phyloP scores from a whole-genome alignment of 1,140 invertebrate genomes.

The Cydia fagiglandana region DNA sequence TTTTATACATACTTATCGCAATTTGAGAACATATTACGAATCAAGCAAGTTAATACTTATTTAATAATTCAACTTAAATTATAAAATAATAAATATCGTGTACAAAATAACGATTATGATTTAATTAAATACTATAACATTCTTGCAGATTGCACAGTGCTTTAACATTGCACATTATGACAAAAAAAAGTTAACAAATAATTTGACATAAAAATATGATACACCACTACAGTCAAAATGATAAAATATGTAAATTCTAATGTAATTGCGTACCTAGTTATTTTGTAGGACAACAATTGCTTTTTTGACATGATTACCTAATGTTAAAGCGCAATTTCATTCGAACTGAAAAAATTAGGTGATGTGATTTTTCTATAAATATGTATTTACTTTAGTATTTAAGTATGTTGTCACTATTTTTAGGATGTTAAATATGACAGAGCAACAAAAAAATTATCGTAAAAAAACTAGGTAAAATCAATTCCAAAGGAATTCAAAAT shows the following conservation, averaged over 20 bases:
- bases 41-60: no score
- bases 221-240: not conserved
- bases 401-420: not conserved
- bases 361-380: not conserved
- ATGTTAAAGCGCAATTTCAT: slow-evolving; percentile 1
- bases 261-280: not conserved
- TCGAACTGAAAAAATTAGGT: not conserved
- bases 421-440: not conserved
- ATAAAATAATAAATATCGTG: no score
- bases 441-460: no score
- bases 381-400: not conserved
- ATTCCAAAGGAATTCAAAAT: no score
- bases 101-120: no score
- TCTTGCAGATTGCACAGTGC: no score
- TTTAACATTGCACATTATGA: not conserved
- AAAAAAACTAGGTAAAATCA: no score
- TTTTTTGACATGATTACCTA: not conserved
- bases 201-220: not conserved
- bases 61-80: no score
- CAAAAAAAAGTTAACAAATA: no score
- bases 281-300: not conserved
- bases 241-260: not conserved
- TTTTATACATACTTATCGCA: not conserved
- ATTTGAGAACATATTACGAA: no score
- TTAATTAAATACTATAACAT: no score